These are phyloP conservation scores for Lepetodrilus schrolli DNA, from an alignment of 2,888 invertebrate species.

Conservation along the genomic window DNA sequence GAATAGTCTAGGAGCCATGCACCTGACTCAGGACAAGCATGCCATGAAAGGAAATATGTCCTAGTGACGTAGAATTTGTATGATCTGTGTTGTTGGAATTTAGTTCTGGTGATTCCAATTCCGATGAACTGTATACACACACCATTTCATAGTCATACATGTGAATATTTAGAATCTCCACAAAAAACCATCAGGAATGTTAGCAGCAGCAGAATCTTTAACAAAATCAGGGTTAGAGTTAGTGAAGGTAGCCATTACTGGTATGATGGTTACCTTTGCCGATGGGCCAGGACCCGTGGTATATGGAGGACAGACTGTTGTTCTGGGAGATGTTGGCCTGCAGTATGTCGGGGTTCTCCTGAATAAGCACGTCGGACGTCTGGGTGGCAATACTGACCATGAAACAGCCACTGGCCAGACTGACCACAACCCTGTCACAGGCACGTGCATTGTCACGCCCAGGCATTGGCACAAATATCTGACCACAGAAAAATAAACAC, in stretches of 20 bases:
- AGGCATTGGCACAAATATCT: slow-evolving; percentile 38
- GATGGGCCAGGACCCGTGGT: slow-evolving; percentile 81
- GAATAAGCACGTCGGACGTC: slow-evolving; percentile 53
- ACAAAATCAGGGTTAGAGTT: not conserved
- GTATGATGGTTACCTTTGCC: slow-evolving; percentile 73
- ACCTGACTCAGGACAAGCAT: too few relatives aligned
- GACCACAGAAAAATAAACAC: too few relatives aligned
- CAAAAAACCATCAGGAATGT: not conserved
- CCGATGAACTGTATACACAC: too few relatives aligned
- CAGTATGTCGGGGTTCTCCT: slow-evolving; percentile 28
- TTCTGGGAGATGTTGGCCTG: slow-evolving; percentile 31
- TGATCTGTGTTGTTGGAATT: too few relatives aligned
- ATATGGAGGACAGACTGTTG: slow-evolving; percentile 76
- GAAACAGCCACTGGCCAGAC: slow-evolving; percentile 38
- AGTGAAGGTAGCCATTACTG: not conserved
- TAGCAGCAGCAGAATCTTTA: not conserved
- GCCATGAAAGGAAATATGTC: too few relatives aligned
- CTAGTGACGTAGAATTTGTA: too few relatives aligned
- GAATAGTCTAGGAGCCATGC: too few relatives aligned
- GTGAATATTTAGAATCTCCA: not conserved
- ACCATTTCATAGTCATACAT: too few relatives aligned
- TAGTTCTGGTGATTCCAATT: too few relatives aligned
- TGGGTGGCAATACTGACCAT: slow-evolving; percentile 66
- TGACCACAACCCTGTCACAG: slow-evolving; percentile 36
- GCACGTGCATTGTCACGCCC: slow-evolving; percentile 35